Evolutionary conservation across 2,797 vertebrate genomes (phyloP).

Genomic region (Catostomus latipinnis): DNA sequence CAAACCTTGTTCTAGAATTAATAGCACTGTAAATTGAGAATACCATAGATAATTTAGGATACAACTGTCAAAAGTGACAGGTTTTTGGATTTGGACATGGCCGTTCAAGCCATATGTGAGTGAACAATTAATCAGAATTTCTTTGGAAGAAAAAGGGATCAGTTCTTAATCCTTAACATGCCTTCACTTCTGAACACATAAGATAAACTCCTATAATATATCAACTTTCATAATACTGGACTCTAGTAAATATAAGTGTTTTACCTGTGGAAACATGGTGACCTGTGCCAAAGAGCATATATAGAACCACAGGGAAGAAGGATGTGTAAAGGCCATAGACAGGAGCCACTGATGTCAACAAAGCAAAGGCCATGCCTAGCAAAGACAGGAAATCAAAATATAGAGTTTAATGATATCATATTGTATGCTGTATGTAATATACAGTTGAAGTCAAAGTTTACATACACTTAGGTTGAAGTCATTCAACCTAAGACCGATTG

Average conservation of each 20-base stretch:
- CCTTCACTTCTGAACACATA: background rate
- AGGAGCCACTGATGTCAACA: constrained; percentile 90
- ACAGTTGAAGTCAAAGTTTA: too few species aligned
- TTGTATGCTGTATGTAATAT: too few species aligned
- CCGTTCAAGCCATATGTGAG: background rate
- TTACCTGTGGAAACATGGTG: constrained; percentile 92
- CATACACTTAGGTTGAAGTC: too few species aligned
- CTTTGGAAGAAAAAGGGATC: background rate
- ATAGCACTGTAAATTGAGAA: too few species aligned
- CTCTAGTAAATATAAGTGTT: background rate
- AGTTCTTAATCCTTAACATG: background rate
- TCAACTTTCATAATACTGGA: background rate
- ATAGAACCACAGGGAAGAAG: constrained; percentile 90
- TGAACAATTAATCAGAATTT: background rate
- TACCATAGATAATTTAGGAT: too few species aligned
- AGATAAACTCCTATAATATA: too few species aligned
- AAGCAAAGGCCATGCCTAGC: constrained; percentile 92
- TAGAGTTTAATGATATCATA: background rate
- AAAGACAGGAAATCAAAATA: constrained; percentile 11
- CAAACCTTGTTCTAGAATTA: too few species aligned
- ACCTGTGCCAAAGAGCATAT: constrained; percentile 90
- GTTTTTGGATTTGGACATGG: background rate
- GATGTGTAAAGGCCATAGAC: constrained; percentile 94
- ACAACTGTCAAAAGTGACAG: background rate
- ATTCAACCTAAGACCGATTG: too few species aligned